Conservation (phyloP, 64 coral and sea anemone species). For the Astreopora myriophthalma region DNA sequence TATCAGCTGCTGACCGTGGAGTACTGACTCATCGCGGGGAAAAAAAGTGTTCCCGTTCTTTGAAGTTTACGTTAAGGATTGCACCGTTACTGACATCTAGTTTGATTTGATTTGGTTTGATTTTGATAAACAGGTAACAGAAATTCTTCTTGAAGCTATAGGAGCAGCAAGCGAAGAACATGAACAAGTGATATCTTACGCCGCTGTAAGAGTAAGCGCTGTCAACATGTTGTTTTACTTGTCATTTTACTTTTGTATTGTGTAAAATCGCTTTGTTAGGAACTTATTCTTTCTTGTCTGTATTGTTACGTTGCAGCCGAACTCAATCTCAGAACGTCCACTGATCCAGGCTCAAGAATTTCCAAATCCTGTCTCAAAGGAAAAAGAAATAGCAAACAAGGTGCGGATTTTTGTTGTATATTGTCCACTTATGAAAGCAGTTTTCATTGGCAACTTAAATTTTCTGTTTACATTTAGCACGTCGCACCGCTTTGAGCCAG, state of each 20-base stretch:
- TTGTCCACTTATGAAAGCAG: neutral
- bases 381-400: constrained; percentile 23
- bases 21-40: no score
- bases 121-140: constrained; percentile 5
- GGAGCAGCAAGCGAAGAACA: constrained; percentile 20
- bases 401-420: neutral
- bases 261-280: no score
- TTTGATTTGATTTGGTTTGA: neutral
- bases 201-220: constrained; percentile 1
- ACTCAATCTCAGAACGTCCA: neutral
- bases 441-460: neutral
- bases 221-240: neutral
- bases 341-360: constrained; percentile 19
- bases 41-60: no score
- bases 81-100: neutral
- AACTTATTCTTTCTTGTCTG: neutral
- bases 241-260: neutral
- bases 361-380: neutral
- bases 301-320: neutral
- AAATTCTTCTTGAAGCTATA: constrained; percentile 46
- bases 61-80: neutral
- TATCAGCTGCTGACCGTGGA: no score
- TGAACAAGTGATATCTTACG: neutral
- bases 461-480: no score
- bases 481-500: no score